Conservation (phyloP, 2,113 vertebrate genomes). For the Phycodurus eques region DNA sequence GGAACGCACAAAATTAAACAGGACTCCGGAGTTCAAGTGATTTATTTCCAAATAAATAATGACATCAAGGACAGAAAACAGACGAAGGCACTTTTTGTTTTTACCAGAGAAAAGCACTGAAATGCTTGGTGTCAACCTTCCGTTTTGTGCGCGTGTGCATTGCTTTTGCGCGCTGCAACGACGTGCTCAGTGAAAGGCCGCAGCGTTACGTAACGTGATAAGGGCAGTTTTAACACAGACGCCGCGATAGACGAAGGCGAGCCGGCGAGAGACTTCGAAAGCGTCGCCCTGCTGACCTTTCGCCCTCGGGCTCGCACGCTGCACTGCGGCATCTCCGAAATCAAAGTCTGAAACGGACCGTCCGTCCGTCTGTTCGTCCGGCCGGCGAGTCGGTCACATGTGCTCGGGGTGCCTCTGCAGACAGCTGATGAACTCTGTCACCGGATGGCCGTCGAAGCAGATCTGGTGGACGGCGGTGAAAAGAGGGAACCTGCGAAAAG, state of each 20-base stretch:
- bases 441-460: slow-evolving; percentile 85
- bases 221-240: slow-evolving; percentile 5
- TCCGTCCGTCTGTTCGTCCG: background rate
- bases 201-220: background rate
- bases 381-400: slow-evolving; percentile 61
- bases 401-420: slow-evolving; percentile 95
- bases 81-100: slow-evolving; percentile 42
- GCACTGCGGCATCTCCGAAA: background rate
- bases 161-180: background rate
- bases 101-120: background rate
- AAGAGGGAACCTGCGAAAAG: slow-evolving; percentile 84
- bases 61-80: background rate
- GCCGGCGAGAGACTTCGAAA: background rate
- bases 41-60: slow-evolving; percentile 59
- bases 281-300: background rate
- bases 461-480: slow-evolving; percentile 90
- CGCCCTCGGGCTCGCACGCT: background rate
- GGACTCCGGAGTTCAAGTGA: slow-evolving; percentile 17
- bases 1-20: background rate
- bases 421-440: slow-evolving; percentile 85
- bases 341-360: slow-evolving; percentile 24
- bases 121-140: slow-evolving; percentile 18
- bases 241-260: slow-evolving; percentile 8
- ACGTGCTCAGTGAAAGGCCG: slow-evolving; percentile 9
- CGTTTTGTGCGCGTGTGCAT: slow-evolving; percentile 4